Evolutionary conservation across 37 sponge, comb jelly and placozoan genomes (phyloP), one percentile per base, ranked within the genome.

Genomic region (Corticium candelabrum): DNA sequence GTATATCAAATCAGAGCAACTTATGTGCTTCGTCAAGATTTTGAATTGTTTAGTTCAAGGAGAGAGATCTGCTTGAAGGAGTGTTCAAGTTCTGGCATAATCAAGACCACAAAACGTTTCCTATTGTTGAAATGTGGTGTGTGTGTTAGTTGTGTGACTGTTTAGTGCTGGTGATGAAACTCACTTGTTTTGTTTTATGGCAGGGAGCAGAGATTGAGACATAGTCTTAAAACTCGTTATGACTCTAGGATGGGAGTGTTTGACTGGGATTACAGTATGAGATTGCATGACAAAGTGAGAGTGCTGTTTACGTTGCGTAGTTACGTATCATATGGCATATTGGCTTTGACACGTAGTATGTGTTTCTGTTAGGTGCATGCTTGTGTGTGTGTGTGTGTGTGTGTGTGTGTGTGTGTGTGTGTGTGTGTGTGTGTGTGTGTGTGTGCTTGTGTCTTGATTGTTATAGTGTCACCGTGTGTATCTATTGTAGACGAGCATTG

Each of bases 191-290:
- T 27, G 57, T 50, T 41, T 89, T 33, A 29, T 34, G 37, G 27
- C 40, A 89, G 97, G 97, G 97, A 96, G 7, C 38, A 57, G 27
- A 32, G 97, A 3, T 15, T 93, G 21, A 56, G 97, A 21, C 69
- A 75, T 40, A 74, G 89, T 41, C 86, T 96, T n/a, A 88, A 85
- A 5, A 70, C 35, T n/a, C 75, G 97, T 3, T 96, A 96, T 84
- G 97, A 96, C 50, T 74, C 87, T 27, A 79, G 89, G 33, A 76
- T 79, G 37, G 92, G 92, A 34, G 91, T 90, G 35, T 96, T 83
- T 85, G 97, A 96, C 76, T 93, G 94, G 97, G 97, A 96, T 78
- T 96, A 90, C 80, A 84, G 89, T 82, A 93, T 96, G 94, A 88
- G 86, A 74, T 81, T 96, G 34, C 41, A 40, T n/a, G 96, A 91